Evolutionary conservation across 2,797 vertebrate species (phyloP).

Genomic region (Lagocephalus sceleratus): DNA sequence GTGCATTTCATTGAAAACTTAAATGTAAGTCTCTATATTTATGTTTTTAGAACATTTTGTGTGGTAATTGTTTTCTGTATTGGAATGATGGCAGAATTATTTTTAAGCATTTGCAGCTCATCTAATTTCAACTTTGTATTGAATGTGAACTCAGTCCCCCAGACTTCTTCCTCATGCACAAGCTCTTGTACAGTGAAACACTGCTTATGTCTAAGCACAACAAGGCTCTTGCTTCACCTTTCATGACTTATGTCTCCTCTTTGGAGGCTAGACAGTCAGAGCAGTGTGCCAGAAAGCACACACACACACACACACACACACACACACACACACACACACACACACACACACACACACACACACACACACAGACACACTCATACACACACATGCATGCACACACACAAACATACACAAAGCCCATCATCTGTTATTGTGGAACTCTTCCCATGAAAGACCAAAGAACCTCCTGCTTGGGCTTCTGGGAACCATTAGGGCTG

Average conservation of each 20-base stretch:
- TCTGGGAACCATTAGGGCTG: slow-evolving; percentile 72
- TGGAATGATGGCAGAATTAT: not conserved
- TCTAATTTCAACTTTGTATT: slow-evolving; percentile 6
- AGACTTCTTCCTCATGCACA: slow-evolving; percentile 22
- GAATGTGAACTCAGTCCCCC: slow-evolving; percentile 11
- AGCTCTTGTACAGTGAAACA: slow-evolving; percentile 23
- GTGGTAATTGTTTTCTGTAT: slow-evolving; percentile 6
- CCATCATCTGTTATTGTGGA: slow-evolving; percentile 70
- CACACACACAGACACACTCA: slow-evolving; percentile 33
- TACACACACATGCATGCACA: slow-evolving; percentile 18
- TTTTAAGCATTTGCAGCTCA: slow-evolving; percentile 4
- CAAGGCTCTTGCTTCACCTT: slow-evolving; percentile 60
- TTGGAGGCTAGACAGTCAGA: slow-evolving; percentile 58
- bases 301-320: slow-evolving; percentile 20
- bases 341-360: slow-evolving; percentile 21
- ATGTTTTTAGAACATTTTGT: slow-evolving; percentile 10
- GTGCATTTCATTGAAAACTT: not conserved
- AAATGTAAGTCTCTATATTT: slow-evolving; percentile 10
- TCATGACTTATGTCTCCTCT: slow-evolving; percentile 59
- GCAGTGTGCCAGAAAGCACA: slow-evolving; percentile 61
- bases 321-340: slow-evolving; percentile 20
- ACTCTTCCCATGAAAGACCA: slow-evolving; percentile 73
- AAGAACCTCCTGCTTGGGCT: slow-evolving; percentile 66
- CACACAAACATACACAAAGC: slow-evolving; percentile 32
- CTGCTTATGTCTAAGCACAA: slow-evolving; percentile 38